These are phyloP conservation scores for Menura novaehollandiae DNA, from an alignment of 2,113 vertebrate genomes.

Conservation along the genomic window DNA sequence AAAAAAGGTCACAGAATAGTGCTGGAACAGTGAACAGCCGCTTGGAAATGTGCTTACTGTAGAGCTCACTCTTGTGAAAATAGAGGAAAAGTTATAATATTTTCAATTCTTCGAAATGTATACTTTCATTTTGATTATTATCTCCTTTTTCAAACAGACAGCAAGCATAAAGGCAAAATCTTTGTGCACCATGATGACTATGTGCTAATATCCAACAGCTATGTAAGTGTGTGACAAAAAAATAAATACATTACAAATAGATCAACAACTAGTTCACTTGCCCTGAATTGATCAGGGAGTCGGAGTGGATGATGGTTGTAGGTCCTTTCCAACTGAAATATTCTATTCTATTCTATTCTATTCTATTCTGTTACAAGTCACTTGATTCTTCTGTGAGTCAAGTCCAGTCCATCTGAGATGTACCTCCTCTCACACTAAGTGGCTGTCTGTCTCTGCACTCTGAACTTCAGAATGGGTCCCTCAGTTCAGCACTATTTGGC, in stretches of 20 bases:
- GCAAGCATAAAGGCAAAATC: background rate
- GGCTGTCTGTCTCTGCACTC: background rate
- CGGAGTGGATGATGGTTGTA: background rate
- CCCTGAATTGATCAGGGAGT: background rate
- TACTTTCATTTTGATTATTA: background rate
- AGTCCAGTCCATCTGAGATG: background rate
- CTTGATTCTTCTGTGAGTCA: background rate
- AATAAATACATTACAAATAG: background rate
- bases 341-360: background rate
- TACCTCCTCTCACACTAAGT: background rate
- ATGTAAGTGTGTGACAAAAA: background rate
- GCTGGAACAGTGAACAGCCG: background rate
- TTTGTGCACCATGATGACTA: background rate
- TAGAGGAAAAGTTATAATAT: background rate
- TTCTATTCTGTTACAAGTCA: background rate
- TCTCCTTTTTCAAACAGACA: background rate
- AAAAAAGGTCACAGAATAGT: constrained; percentile 43
- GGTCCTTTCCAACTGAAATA: background rate
- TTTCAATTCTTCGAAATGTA: background rate
- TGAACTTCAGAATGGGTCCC: background rate
- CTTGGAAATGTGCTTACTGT: background rate
- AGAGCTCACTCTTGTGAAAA: background rate
- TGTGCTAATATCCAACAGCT: background rate
- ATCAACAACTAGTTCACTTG: background rate
- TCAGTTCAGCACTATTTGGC: background rate